These are phyloP conservation scores for Nesogale talazaci DNA, from an alignment of 2,113 vertebrate species.

Conservation along the genomic window DNA sequence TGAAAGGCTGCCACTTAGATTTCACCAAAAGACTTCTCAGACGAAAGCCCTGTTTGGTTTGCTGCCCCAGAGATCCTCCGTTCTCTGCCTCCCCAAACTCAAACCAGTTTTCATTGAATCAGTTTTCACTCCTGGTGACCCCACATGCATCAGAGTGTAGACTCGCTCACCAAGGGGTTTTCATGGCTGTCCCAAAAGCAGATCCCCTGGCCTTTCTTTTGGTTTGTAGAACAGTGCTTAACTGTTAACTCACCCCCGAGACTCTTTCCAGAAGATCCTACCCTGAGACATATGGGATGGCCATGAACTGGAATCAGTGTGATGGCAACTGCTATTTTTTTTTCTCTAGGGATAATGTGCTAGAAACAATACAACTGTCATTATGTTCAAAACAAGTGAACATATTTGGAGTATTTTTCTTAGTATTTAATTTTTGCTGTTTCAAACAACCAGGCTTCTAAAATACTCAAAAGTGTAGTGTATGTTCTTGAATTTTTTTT, in stretches of 20 bases:
- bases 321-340: not conserved
- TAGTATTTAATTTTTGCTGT: slow-evolving; percentile 31
- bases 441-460: slow-evolving; percentile 29
- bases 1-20: not conserved
- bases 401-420: not conserved
- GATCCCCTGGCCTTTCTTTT: not conserved
- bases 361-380: not conserved
- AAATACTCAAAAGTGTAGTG: not conserved
- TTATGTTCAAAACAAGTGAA: slow-evolving; percentile 9
- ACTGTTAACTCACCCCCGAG: not conserved
- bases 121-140: not conserved
- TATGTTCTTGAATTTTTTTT: no score
- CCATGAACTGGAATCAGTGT: not conserved
- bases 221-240: not conserved
- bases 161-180: not conserved
- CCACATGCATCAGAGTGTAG: not conserved
- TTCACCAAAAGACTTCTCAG: not conserved
- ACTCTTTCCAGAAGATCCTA: not conserved
- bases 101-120: not conserved
- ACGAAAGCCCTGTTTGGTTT: not conserved
- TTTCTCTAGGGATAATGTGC: not conserved
- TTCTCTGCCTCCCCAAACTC: not conserved
- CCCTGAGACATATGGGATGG: not conserved
- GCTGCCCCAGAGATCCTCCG: not conserved
- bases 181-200: not conserved